A percentile compares a stretch with the other conserved stretches of the same genome.
Conservation (phyloP, 2,113 vertebrate species). For the Grammomys dolichurus region DNA sequence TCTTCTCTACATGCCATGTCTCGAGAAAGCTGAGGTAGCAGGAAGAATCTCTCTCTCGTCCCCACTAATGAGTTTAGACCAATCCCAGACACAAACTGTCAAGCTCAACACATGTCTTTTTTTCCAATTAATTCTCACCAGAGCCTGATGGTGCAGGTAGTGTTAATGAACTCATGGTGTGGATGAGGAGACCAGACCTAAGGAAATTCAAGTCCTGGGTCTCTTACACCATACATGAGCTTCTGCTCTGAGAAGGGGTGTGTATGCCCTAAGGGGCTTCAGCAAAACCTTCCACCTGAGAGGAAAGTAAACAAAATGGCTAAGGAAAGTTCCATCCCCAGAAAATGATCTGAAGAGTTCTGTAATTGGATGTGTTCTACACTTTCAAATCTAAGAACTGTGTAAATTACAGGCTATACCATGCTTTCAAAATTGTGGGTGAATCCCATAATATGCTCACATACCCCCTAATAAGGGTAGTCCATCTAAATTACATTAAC, state of each 20-base stretch:
- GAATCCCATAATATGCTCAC: background rate
- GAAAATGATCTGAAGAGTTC: constrained; percentile 21
- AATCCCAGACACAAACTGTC: background rate
- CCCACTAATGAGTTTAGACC: background rate
- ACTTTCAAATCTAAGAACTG: constrained; percentile 14
- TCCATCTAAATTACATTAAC: constrained; percentile 14
- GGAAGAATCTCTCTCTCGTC: background rate
- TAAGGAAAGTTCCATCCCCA: background rate
- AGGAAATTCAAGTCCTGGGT: background rate
- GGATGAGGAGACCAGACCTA: background rate
- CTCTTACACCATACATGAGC: background rate
- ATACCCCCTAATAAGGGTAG: background rate
- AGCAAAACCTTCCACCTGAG: background rate
- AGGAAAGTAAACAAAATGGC: background rate
- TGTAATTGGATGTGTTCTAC: background rate
- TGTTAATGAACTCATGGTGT: background rate
- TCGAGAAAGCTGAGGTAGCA: constrained; percentile 12
- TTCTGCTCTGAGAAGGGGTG: background rate
- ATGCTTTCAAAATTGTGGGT: background rate
- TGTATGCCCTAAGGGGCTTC: background rate
- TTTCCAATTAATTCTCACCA: background rate
- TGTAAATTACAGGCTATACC: background rate
- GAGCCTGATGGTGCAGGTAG: background rate
- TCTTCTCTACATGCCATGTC: background rate
- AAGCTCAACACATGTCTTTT: background rate